phyloP scores from a whole-genome alignment of 2,797 vertebrate genomes.

The Columba guinea region DNA sequence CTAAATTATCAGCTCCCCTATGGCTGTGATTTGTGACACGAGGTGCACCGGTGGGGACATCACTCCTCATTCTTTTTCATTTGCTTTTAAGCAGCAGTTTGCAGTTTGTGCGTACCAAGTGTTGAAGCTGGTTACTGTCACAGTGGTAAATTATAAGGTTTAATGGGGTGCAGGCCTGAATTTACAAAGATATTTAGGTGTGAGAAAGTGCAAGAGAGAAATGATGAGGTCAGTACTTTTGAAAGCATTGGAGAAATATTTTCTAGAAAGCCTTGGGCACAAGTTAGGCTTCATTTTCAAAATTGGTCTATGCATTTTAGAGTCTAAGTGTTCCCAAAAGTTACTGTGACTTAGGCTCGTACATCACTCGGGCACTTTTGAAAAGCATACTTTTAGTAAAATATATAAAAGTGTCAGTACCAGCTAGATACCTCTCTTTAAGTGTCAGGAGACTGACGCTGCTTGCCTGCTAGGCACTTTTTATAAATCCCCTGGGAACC shows the following conservation, averaged over 20 bases:
- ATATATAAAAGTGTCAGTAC: background rate
- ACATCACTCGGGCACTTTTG: background rate
- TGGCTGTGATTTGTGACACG: background rate
- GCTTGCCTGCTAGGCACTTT: background rate
- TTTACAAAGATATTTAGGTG: background rate
- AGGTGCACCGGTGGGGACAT: background rate
- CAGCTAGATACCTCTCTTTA: background rate
- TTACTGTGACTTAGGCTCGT: slow-evolving; percentile 8
- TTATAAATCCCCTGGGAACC: slow-evolving; percentile 6
- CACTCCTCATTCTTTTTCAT: background rate
- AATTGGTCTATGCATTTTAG: slow-evolving; percentile 9
- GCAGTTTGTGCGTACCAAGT: background rate
- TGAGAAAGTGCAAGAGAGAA: background rate
- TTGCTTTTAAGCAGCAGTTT: background rate
- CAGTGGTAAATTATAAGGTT: background rate
- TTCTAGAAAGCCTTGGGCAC: slow-evolving; percentile 22
- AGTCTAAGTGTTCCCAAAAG: slow-evolving; percentile 21
- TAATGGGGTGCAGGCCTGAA: background rate
- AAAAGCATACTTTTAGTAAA: background rate
- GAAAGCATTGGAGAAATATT: background rate
- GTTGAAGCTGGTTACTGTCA: background rate
- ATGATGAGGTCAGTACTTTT: background rate
- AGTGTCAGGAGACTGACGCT: background rate
- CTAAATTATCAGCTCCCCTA: background rate
- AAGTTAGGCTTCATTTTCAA: slow-evolving; percentile 14